Percentiles rank a stretch among this genome's conserved stretches.
phyloP scores from a whole-genome alignment of 2,888 invertebrate species.

The Scaptomyza parva region DNA sequence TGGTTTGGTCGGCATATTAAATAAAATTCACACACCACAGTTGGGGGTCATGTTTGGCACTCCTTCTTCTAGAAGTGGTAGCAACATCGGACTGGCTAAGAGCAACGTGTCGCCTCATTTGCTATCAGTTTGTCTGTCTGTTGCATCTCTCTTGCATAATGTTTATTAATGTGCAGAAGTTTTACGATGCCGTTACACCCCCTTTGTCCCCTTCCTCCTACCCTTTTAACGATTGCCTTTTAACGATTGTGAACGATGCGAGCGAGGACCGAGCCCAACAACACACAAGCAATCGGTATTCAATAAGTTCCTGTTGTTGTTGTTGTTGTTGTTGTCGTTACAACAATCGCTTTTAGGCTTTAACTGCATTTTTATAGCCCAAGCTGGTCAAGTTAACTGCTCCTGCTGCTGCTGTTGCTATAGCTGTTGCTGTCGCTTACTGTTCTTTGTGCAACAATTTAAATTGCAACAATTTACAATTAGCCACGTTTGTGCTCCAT shows the following conservation, averaged over 20 bases:
- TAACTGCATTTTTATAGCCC: constrained; percentile 65
- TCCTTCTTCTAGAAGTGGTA: background rate
- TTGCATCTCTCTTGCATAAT: constrained; percentile 66
- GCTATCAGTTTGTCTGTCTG: constrained; percentile 29
- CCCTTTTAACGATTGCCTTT: constrained; percentile 71
- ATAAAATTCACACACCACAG: constrained; percentile 65
- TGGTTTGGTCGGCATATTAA: constrained; percentile 42
- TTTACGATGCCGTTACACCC: constrained; percentile 54
- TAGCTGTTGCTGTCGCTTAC: constrained; percentile 43
- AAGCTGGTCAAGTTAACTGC: constrained; percentile 44
- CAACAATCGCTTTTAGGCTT: constrained; percentile 65
- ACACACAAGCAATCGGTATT: constrained; percentile 35
- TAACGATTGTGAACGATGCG: constrained; percentile 57
- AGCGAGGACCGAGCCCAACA: constrained; percentile 31
- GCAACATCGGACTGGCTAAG: constrained; percentile 32
- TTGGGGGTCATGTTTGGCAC: constrained; percentile 49
- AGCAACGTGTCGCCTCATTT: constrained; percentile 59
- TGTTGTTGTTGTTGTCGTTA: constrained; percentile 15
- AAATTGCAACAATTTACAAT: constrained; percentile 82
- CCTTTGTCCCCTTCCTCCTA: too few relatives aligned
- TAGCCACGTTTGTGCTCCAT: constrained; percentile 80
- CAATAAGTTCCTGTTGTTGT: constrained; percentile 49
- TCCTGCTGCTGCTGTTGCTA: constrained; percentile 11
- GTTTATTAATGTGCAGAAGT: constrained; percentile 76
- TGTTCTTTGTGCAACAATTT: constrained; percentile 72